Conservation (phyloP, 2,113 vertebrate genomes). For the Macrotis lagotis region DNA sequence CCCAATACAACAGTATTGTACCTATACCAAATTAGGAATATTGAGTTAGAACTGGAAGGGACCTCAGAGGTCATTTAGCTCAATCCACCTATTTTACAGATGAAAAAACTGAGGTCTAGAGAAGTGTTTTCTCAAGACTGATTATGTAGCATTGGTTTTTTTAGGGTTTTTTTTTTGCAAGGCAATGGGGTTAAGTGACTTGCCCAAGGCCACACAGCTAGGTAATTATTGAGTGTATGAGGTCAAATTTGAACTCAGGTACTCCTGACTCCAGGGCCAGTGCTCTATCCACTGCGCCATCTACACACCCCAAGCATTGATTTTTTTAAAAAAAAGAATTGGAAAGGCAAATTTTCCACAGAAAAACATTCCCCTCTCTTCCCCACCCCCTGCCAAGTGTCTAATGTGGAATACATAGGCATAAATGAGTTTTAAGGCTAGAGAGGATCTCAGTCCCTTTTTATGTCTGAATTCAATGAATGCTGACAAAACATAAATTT, state of each 20-base stretch:
- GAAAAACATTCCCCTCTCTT: background rate
- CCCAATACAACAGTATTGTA: background rate
- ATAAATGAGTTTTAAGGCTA: background rate
- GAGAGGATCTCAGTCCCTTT: background rate
- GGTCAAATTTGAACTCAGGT: too few species aligned
- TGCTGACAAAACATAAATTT: background rate
- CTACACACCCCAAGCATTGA: too few species aligned
- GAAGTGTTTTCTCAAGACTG: too few species aligned
- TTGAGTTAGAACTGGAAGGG: background rate
- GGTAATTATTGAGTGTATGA: too few species aligned
- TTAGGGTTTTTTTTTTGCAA: too few species aligned
- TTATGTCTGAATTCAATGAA: conserved; percentile 1
- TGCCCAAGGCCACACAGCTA: too few species aligned
- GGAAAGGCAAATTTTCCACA: background rate
- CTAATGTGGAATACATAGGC: background rate
- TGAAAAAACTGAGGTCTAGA: background rate
- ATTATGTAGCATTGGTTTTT: background rate
- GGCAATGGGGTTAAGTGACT: too few species aligned
- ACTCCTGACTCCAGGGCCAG: too few species aligned
- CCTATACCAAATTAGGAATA: background rate
- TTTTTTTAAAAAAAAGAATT: background rate
- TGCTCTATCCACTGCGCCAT: too few species aligned
- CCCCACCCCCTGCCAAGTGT: background rate
- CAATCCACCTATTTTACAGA: background rate
- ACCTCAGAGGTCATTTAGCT: background rate